Percentiles rank a stretch among this genome's conserved stretches.
These are phyloP conservation scores for Tipula lateralis DNA, from an alignment of 2,888 invertebrate species.

Conservation along the genomic window DNA sequence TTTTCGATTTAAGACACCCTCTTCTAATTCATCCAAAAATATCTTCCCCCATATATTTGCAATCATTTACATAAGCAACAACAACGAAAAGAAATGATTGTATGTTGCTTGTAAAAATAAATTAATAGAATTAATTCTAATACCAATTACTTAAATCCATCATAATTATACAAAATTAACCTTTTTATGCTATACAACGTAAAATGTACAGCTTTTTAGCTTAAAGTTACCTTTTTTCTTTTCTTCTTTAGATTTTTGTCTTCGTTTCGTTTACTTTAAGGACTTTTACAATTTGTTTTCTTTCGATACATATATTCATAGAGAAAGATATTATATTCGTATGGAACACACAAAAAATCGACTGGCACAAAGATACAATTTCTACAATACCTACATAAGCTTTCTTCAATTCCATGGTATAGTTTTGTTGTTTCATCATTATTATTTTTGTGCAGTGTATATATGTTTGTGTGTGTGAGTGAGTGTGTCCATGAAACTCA, in stretches of 20 bases:
- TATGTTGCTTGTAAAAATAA: not conserved
- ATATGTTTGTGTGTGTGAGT: too few relatives aligned
- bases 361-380: not conserved
- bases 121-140: slow-evolving; percentile 15
- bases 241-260: not conserved
- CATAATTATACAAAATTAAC: slow-evolving; percentile 1
- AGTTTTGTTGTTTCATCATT: not conserved
- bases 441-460: not conserved
- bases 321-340: not conserved
- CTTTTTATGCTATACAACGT: not conserved
- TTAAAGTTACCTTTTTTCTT: not conserved
- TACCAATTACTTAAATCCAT: slow-evolving; percentile 11
- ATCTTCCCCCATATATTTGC: not conserved
- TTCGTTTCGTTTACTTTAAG: not conserved
- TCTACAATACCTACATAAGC: not conserved
- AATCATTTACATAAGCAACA: not conserved
- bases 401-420: not conserved
- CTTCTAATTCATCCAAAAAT: not conserved
- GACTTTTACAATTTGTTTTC: not conserved
- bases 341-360: not conserved
- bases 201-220: slow-evolving; percentile 1
- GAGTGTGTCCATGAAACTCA: not conserved
- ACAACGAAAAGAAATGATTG: not conserved
- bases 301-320: not conserved
- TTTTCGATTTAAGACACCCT: not conserved